These are phyloP conservation scores for Antennarius maculatus DNA, from an alignment of 2,797 vertebrate genomes.

Conservation along the genomic window DNA sequence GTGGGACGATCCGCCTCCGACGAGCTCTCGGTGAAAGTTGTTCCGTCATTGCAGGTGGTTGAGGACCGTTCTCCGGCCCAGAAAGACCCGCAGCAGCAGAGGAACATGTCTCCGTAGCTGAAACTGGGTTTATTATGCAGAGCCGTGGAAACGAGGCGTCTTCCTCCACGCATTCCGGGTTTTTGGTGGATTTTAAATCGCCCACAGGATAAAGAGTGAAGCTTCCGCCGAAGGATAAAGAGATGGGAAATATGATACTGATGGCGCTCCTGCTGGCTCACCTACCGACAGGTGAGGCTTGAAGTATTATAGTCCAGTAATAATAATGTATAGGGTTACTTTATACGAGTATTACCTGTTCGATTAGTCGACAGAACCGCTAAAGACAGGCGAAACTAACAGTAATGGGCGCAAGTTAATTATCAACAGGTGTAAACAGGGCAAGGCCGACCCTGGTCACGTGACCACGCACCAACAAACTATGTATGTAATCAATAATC, in stretches of 20 bases:
- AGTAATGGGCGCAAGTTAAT: slow-evolving; percentile 65
- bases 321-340: background rate
- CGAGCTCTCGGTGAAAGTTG: slow-evolving; percentile 8
- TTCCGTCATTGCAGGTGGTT: background rate
- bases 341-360: accelerated
- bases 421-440: slow-evolving; percentile 70
- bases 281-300: slow-evolving; percentile 72
- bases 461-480: slow-evolving; percentile 41
- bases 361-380: background rate
- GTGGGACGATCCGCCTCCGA: background rate
- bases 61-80: too few species aligned
- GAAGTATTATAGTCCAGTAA: background rate
- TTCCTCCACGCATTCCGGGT: background rate
- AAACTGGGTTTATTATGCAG: slow-evolving; percentile 21
- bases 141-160: background rate
- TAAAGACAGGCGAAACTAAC: slow-evolving; percentile 11
- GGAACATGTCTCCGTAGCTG: background rate
- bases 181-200: slow-evolving; percentile 28
- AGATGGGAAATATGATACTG: slow-evolving; percentile 68
- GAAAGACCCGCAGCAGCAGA: background rate
- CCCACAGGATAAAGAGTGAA: background rate
- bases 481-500: too few species aligned
- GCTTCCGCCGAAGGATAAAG: slow-evolving; percentile 46
- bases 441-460: slow-evolving; percentile 63
- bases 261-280: slow-evolving; percentile 63